These are phyloP conservation scores for Lycaena phlaeas DNA, from an alignment of 2,888 invertebrate genomes.

Conservation along the genomic window DNA sequence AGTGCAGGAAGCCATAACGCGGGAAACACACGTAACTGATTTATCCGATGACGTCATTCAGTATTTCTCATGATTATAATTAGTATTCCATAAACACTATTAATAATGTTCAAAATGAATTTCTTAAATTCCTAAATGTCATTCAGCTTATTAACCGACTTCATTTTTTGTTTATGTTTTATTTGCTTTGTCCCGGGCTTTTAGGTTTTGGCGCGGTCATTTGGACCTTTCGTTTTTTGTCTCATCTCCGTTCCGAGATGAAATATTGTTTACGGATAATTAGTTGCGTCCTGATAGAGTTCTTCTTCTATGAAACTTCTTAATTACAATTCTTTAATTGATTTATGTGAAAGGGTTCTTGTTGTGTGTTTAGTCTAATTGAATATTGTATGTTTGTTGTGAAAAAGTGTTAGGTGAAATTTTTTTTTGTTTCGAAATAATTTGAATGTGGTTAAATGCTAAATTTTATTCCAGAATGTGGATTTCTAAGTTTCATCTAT, in stretches of 20 bases:
- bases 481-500: too few species aligned
- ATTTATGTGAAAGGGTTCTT: constrained; percentile 2
- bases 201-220: constrained; percentile 71
- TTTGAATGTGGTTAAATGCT: too few species aligned
- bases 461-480: too few species aligned
- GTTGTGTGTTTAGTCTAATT: constrained; percentile 5
- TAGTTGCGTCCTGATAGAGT: constrained; percentile 52
- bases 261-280: constrained; percentile 71
- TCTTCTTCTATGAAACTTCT: constrained; percentile 42
- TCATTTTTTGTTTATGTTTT: constrained; percentile 66
- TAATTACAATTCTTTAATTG: constrained; percentile 13
- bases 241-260: constrained; percentile 56
- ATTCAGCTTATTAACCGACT: constrained; percentile 71
- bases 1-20: too few species aligned
- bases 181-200: constrained; percentile 62
- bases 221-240: constrained; percentile 65
- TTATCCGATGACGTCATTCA: too few species aligned
- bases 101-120: constrained; percentile 67
- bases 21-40: too few species aligned
- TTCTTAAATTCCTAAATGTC: constrained; percentile 71
- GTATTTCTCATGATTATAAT: constrained; percentile 58
- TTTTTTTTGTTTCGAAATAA: not conserved
- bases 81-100: constrained; percentile 54
- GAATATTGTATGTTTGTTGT: constrained; percentile 9
- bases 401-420: not conserved